These are phyloP conservation scores for Stegodyphus dumicola DNA, from an alignment of 1,140 invertebrate genomes.

Conservation along the genomic window DNA sequence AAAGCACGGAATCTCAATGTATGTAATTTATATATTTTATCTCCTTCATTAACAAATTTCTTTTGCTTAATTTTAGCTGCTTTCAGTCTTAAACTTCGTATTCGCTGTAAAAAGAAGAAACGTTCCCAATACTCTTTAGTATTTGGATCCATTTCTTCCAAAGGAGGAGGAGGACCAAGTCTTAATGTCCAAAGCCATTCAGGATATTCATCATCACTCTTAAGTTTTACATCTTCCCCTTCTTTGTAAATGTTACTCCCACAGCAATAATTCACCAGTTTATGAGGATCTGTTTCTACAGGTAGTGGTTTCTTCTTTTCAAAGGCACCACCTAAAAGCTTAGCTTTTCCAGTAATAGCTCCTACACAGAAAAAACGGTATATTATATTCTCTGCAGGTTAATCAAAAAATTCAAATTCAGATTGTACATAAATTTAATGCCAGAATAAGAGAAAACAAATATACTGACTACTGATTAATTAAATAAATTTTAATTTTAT, in stretches of 20 bases:
- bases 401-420: too few relatives aligned
- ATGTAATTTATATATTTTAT: slow-evolving; percentile 35
- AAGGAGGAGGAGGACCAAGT: slow-evolving; percentile 71
- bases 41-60: slow-evolving; percentile 32
- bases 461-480: too few relatives aligned
- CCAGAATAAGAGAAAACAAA: too few relatives aligned
- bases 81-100: slow-evolving; percentile 24
- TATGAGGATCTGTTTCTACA: slow-evolving; percentile 87
- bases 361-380: slow-evolving; percentile 13
- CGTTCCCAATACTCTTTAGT: slow-evolving; percentile 84
- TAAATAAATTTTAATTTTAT: too few relatives aligned
- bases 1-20: slow-evolving; percentile 61
- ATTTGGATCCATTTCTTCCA: slow-evolving; percentile 83
- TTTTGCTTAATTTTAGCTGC: neutral
- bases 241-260: slow-evolving; percentile 83
- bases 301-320: slow-evolving; percentile 73
- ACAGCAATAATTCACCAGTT: slow-evolving; percentile 84
- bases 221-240: slow-evolving; percentile 85
- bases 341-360: slow-evolving; percentile 27
- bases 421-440: too few relatives aligned
- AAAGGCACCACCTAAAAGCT: slow-evolving; percentile 4
- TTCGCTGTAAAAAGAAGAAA: slow-evolving; percentile 33
- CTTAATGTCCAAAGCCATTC: slow-evolving; percentile 90
- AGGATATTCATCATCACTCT: slow-evolving; percentile 89
- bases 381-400: too few relatives aligned